Evolutionary conservation across 2,888 invertebrate genomes (phyloP).

Genomic region (Rhagonycha fulva): DNA sequence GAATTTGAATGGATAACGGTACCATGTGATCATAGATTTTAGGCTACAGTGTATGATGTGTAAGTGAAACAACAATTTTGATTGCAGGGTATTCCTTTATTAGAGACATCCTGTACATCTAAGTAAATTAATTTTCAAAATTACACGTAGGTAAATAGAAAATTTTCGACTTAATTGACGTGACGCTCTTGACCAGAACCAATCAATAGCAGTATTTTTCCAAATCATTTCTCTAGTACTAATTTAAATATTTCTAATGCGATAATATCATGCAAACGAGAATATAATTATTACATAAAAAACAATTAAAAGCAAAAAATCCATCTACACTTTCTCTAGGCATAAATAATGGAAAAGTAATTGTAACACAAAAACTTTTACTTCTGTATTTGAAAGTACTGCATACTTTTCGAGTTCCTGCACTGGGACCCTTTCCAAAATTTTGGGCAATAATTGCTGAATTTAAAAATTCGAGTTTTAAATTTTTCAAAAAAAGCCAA

Average conservation of each 20-base stretch:
- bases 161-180: not conserved
- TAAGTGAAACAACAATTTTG: not conserved
- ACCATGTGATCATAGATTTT: not conserved
- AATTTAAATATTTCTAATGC: not conserved
- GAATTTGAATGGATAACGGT: not conserved
- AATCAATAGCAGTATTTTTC: not conserved
- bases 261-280: not conserved
- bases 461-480: not conserved
- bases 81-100: too few relatives aligned
- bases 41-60: not conserved
- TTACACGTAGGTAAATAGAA: not conserved
- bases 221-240: not conserved
- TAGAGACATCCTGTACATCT: too few relatives aligned
- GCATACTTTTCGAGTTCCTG: not conserved
- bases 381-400: constrained; percentile 23
- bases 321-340: constrained; percentile 21
- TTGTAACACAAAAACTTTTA: constrained; percentile 19
- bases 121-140: not conserved
- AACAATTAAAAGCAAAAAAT: constrained; percentile 6
- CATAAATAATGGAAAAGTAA: constrained; percentile 1
- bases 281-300: constrained; percentile 7
- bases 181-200: not conserved
- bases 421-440: not conserved
- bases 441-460: not conserved
- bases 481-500: not conserved